These are phyloP conservation scores for Apodemus speciosus DNA, from an alignment of 2,113 vertebrate genomes.

Conservation along the genomic window DNA sequence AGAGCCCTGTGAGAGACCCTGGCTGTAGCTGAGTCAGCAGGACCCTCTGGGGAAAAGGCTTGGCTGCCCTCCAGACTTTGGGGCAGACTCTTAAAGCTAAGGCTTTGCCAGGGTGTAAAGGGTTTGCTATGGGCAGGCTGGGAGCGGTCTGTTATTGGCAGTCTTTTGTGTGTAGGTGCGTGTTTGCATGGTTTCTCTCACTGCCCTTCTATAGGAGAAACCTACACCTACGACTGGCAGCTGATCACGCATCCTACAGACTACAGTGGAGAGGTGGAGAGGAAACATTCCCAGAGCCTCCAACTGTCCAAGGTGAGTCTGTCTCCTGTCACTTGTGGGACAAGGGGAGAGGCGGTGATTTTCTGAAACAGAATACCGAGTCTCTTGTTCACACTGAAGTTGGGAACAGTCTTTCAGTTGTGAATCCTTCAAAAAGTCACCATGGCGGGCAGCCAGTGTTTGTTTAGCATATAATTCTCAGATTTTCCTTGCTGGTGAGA, in stretches of 20 bases:
- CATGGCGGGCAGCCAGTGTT: conserved; percentile 73
- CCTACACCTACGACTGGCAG: conserved; percentile 94
- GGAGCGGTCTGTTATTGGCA: conserved; percentile 54
- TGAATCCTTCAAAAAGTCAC: conserved; percentile 49
- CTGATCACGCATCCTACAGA: conserved; percentile 95
- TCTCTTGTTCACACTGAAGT: conserved; percentile 59
- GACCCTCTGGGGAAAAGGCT: conserved; percentile 17
- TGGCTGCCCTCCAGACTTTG: conserved; percentile 55
- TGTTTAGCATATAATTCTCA: conserved; percentile 72
- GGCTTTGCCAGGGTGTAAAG: conserved; percentile 62
- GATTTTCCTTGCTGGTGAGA: conserved; percentile 73
- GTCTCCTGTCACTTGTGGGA: conserved; percentile 26
- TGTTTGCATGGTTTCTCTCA: conserved; percentile 75
- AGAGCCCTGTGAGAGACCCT: conserved; percentile 20
- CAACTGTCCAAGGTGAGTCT: conserved; percentile 93
- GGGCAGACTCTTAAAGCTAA: conserved; percentile 45
- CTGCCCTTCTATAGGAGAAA: conserved; percentile 86
- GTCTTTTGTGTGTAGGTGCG: conserved; percentile 70
- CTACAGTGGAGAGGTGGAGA: conserved; percentile 96
- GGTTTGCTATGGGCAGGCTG: conserved; percentile 58
- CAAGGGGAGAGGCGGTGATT: background rate
- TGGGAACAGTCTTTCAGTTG: conserved; percentile 47
- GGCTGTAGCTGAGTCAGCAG: conserved; percentile 34
- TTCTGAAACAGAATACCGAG: conserved; percentile 27
- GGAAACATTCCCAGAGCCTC: conserved; percentile 89